Evolutionary conservation across 2,113 vertebrate species (phyloP), one percentile per base, ranked within the genome.

Genomic region (Channa argus): DNA sequence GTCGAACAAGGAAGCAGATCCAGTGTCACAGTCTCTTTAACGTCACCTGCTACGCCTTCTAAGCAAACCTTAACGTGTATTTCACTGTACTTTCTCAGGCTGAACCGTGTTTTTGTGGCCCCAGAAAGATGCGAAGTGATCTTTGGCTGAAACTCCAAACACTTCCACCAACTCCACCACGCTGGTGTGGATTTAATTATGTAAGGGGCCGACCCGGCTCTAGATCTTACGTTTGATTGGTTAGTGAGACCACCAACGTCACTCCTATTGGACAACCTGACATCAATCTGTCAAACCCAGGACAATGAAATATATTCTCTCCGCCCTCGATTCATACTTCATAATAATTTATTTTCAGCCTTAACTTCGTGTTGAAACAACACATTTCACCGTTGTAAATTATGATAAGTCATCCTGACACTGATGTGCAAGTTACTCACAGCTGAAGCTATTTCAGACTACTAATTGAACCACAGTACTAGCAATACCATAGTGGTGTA

Each of bases 111-210:
- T 84, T 74, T 60, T 12, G 8, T 43, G 44, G 56, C 71, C 24
- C 76, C 50, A 43, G 24, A 51, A 79, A 77, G 74, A 61, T 66
- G 65, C 63, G 59, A 74, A 13, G 44, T 61, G 51, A 14, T 24
- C 75, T 5, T 4, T 41, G 39, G 4, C 6, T 41, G 4, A 66
- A 80, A 82, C 80, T 84, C 81, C 45, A 78, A 87, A 82, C 83
- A 88, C 78, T 68, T 83, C 68, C 41, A 71, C 52, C 74, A 71
- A 54, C 88, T 36, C 6, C 8, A 66, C 69, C 65, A 63, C 89
- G 90, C 87, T 90, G 77, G 49, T 85, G 88, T 85, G 82, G 90
- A 50, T 92, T 90, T 92, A 91, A 92, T 89, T 86, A 90, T 71
- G 14, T 46, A 5, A 47, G 13, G 10, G 11, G 84, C 65, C 34